Percentiles rank a stretch among this genome's conserved stretches.
Conservation (phyloP, 2,888 invertebrate genomes). For the Crioceris asparagi region DNA sequence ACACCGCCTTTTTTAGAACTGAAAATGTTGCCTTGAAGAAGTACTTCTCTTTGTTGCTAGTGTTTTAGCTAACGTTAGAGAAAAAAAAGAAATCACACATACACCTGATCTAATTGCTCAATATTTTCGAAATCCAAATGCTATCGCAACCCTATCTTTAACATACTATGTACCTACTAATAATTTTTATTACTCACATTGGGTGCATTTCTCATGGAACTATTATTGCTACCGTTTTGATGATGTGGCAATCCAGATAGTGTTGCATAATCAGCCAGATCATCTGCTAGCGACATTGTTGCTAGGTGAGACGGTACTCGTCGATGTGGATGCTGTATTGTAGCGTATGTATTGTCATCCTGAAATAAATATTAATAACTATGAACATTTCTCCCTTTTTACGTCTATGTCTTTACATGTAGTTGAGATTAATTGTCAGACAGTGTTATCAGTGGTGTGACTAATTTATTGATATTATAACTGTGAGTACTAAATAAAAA, state of each 20-base stretch:
- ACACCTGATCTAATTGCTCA: background rate
- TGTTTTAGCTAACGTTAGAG: too few species aligned
- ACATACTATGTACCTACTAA: background rate
- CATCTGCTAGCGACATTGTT: constrained; percentile 38
- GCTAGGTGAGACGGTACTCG: constrained; percentile 40
- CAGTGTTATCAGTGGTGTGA: too few species aligned
- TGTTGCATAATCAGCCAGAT: constrained; percentile 55
- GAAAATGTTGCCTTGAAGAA: too few species aligned
- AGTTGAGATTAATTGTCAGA: too few species aligned
- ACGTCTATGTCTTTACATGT: too few species aligned
- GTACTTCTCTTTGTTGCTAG: too few species aligned
- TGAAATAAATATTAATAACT: constrained; percentile 27
- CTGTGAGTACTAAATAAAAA: too few species aligned
- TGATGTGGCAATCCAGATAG: constrained; percentile 40
- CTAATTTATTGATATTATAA: too few species aligned
- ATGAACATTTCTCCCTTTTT: too few species aligned
- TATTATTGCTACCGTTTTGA: constrained; percentile 38
- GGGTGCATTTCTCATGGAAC: constrained; percentile 44
- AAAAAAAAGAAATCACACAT: too few species aligned
- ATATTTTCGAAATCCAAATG: background rate
- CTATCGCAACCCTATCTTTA: background rate
- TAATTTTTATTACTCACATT: constrained; percentile 36
- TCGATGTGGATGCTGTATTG: constrained; percentile 57
- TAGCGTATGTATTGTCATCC: constrained; percentile 71
- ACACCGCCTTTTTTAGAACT: too few species aligned